These are phyloP conservation scores for Drosophila histrio DNA, from an alignment of 2,888 invertebrate genomes.

Conservation along the genomic window DNA sequence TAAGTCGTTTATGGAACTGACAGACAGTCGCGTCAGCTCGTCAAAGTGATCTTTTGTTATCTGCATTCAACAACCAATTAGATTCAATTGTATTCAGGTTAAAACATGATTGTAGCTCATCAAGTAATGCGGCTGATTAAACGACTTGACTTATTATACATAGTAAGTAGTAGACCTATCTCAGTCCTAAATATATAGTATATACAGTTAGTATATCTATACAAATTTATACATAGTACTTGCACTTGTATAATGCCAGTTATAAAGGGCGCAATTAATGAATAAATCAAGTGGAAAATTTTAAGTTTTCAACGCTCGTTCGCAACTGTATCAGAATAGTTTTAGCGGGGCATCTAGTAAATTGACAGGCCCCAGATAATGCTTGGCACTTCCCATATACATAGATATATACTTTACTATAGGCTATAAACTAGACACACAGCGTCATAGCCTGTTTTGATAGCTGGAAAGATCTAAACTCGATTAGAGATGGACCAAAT, in stretches of 20 bases:
- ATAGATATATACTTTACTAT: background rate
- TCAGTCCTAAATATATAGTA: slow-evolving; percentile 4
- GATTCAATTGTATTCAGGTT: slow-evolving; percentile 39
- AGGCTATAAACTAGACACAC: background rate
- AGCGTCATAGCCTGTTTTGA: background rate
- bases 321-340: slow-evolving; percentile 8
- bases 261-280: slow-evolving; percentile 45
- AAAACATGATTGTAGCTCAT: slow-evolving; percentile 40
- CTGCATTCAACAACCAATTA: slow-evolving; percentile 32
- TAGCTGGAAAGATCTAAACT: background rate
- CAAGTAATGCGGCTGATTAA: slow-evolving; percentile 36
- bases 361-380: slow-evolving; percentile 26
- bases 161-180: slow-evolving; percentile 20
- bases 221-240: background rate
- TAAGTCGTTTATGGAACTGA: background rate
- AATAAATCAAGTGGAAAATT: slow-evolving; percentile 67
- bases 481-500: background rate
- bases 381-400: background rate
- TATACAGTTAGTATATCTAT: background rate
- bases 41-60: slow-evolving; percentile 19
- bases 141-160: slow-evolving; percentile 9
- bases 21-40: slow-evolving; percentile 2
- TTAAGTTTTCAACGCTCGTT: slow-evolving; percentile 38
- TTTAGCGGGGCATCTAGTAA: background rate
- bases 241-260: slow-evolving; percentile 4